Evolutionary conservation across 2,888 invertebrate species (phyloP), one percentile per base, ranked within the genome.

Genomic region (Hyposoter didymator): DNA sequence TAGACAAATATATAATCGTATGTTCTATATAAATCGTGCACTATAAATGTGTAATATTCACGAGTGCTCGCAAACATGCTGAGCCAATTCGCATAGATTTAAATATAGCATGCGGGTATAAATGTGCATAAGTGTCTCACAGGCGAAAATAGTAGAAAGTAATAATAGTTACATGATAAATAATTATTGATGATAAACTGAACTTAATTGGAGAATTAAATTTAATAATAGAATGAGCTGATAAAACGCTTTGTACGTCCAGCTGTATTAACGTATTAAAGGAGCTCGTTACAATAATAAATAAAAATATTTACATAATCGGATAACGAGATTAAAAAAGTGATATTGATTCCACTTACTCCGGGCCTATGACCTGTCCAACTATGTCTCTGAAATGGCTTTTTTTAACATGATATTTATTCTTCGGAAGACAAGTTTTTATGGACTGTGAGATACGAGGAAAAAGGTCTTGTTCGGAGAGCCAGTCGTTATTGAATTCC

Each of bases 61-160:
- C 28, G 1, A 45, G 39, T 22, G 62, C 72, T 49, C 72, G 39
- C 39, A 78, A 22, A 12, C 78, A 78, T 78, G 66, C 78, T 12
- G 66, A 70, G 49, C 70, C 75, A 67, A 75, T 82, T 76, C 45
- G 70, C 70, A 45, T 28, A 17, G 62, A 43, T 72, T 39, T 76
- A 66, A 28, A 45, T 66, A 39, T 66, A 35, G n/a, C 39, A 39
- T 39, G 39, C 39, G 32, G 8, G n/a, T 28, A 66, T n/a, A 35
- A 19, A 19, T 66, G 39, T 8, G 35, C n/a, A 66, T 35, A 10
- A 66, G 10, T 66, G 10, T 19, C 8, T 66, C 3, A 17, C 19
- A 17, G 66, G 39, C 10, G n/a, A n/a, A 35, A n/a, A 39, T 59
- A 59, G 5, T 14, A 28, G 12, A 59, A 59, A 59, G 6, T 28